A percentile compares a stretch with the other conserved stretches of the same genome.
Conservation (phyloP, 2,113 vertebrate species). For the Vulpes ferrilata region DNA sequence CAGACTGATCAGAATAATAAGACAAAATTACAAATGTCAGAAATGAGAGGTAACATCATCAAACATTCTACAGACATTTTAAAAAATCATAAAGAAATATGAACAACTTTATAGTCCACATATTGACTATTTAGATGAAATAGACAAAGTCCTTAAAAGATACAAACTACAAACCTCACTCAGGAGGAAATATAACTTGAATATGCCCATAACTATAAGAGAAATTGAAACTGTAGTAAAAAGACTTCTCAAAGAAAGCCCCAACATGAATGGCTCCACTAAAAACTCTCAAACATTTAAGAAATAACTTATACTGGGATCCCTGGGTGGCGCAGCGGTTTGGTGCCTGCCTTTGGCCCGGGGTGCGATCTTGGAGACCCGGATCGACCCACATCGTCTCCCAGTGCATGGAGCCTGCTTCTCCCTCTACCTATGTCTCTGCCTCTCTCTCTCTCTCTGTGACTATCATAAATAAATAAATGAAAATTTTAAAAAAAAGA, state of each 20-base stretch:
- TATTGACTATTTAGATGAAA: background rate
- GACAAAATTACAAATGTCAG: background rate
- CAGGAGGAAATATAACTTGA: background rate
- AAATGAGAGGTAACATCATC: constrained; percentile 2
- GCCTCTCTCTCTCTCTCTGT: too few relatives aligned
- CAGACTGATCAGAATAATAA: background rate
- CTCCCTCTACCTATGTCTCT: too few relatives aligned
- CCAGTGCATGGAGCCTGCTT: too few relatives aligned
- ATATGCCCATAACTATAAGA: background rate
- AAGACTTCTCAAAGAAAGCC: background rate
- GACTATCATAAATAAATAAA: too few relatives aligned
- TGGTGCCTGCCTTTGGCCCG: too few relatives aligned
- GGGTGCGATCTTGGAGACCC: too few relatives aligned
- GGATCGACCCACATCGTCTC: too few relatives aligned
- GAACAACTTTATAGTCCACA: constrained; percentile 25
- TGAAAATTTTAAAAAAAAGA: background rate
- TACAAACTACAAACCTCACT: background rate
- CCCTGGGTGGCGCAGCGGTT: too few relatives aligned
- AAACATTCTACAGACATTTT: background rate
- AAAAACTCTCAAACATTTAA: background rate
- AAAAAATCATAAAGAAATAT: background rate
- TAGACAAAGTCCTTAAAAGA: background rate
- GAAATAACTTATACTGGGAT: background rate
- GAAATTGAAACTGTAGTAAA: background rate
- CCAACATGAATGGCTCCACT: background rate